A percentile compares a stretch with the other conserved stretches of the same genome.
These are phyloP conservation scores for Hycleus phaleratus DNA, from an alignment of 1,140 invertebrate genomes.

Conservation along the genomic window DNA sequence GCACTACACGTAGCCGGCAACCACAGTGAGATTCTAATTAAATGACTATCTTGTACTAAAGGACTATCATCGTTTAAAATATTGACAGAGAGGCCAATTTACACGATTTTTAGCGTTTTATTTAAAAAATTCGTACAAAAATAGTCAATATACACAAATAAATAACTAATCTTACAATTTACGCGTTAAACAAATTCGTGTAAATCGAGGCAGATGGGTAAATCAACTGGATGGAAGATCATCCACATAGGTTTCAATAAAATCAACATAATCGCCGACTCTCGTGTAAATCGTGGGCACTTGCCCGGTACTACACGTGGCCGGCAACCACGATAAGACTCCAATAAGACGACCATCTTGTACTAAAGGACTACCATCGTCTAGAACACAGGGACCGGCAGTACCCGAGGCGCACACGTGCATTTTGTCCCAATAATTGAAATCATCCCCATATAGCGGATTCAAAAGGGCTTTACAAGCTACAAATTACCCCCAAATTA, in stretches of 20 bases:
- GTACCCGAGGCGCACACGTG: too few species aligned
- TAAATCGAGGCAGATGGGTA: background rate
- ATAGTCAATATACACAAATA: too few species aligned
- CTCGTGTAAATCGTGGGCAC: background rate
- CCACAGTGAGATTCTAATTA: background rate
- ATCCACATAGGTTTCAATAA: background rate
- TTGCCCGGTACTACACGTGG: background rate
- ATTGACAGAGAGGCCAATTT: background rate
- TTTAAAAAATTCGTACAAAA: too few species aligned
- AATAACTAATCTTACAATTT: too few species aligned
- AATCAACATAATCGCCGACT: background rate
- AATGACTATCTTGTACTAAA: constrained; percentile 1
- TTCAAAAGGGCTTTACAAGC: too few species aligned
- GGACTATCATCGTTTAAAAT: background rate
- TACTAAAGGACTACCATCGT: constrained; percentile 2
- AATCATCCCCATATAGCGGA: too few species aligned
- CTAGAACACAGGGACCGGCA: background rate
- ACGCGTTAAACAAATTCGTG: too few species aligned
- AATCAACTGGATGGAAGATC: background rate
- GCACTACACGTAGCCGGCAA: background rate
- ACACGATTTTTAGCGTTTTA: too few species aligned
- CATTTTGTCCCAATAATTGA: too few species aligned
- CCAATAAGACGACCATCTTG: constrained; percentile 2
- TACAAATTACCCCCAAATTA: too few species aligned
- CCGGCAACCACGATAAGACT: background rate